Percentiles rank a stretch among this genome's conserved stretches.
These are phyloP conservation scores for Drosophila anomelani DNA, from an alignment of 2,888 invertebrate species.

Conservation along the genomic window DNA sequence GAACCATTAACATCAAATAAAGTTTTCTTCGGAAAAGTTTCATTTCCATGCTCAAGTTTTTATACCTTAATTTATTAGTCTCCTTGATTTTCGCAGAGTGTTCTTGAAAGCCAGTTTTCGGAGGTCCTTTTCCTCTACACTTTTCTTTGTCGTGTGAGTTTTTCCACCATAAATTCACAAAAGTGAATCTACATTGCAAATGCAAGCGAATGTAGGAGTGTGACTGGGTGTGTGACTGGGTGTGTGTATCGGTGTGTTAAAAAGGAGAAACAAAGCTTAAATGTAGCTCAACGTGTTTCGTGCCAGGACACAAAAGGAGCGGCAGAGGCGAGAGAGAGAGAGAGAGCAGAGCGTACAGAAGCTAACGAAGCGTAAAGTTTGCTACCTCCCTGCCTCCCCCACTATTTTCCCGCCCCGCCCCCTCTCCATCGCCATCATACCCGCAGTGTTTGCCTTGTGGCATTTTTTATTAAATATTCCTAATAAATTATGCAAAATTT, in stretches of 20 bases:
- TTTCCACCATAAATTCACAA: slow-evolving; percentile 70
- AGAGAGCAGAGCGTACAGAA: slow-evolving; percentile 53
- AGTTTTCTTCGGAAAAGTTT: neutral
- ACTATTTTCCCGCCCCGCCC: slow-evolving; percentile 17
- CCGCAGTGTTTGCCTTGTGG: slow-evolving; percentile 70
- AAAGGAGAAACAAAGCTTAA: slow-evolving; percentile 66
- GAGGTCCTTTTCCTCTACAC: slow-evolving; percentile 18
- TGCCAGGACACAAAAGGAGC: slow-evolving; percentile 49
- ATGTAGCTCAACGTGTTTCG: slow-evolving; percentile 74
- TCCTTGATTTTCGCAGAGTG: slow-evolving; percentile 23
- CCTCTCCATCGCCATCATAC: slow-evolving; percentile 3
- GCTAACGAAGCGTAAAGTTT: slow-evolving; percentile 80
- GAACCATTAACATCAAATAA: neutral
- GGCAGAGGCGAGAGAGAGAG: neutral
- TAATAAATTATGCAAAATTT: slow-evolving; percentile 79
- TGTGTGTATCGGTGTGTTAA: slow-evolving; percentile 28
- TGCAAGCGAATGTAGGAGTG: slow-evolving; percentile 57
- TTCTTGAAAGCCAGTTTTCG: slow-evolving; percentile 18
- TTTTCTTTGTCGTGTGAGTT: slow-evolving; percentile 59
- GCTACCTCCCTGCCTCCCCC: slow-evolving; percentile 56
- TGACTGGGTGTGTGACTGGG: neutral
- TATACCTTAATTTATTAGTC: slow-evolving; percentile 6
- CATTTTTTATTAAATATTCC: slow-evolving; percentile 79
- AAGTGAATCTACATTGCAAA: slow-evolving; percentile 78
- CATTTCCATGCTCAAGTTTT: neutral